Base-by-base conservation (phyloP, 2,113 vertebrate genomes). In the Cercocebus atys region DNA sequence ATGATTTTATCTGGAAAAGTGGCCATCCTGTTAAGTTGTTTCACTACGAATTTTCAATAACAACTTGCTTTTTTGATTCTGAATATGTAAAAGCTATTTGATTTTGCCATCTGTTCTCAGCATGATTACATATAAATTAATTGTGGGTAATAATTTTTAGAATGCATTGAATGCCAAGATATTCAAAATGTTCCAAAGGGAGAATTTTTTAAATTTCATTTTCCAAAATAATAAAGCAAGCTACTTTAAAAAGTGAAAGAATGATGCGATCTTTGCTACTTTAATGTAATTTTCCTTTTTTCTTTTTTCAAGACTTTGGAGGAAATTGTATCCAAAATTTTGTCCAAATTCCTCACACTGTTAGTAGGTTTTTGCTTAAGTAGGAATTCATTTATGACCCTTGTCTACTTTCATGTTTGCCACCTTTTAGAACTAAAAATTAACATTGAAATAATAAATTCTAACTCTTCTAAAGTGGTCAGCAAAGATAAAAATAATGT, bases 51-150 rank as follows among this genome's bases (percentile, higher is more conserved):
- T 90, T 97, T 96, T 96, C 43, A 72, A 57, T 84, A 95, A 92
- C 47, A 96, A 94, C 12, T 50, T 85, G 2, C 8, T 55, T 88
- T 78, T 93, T 92, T 57, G 9, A 92, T 93, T 84, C 40, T 52
- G 84, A 89, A 90, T 89, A 85, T 88, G 17, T 86, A 95, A 90
- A 90, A 92, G 20, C 68, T 94, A 55, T 96, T 98, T 93, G 94
- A 92, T 88, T 96, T 93, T 94, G 35, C 93, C 97, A 97, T 97
- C 95, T 97, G 97, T 97, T 97, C 93, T 94, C 40, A 94, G 30
- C 80, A 96, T 1, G 25, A 96, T 97, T 96, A 94, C 88, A 35
- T 84, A 84, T 95, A 97, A 97, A 89, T 97, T 96, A 97, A 96
- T 97, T 92, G 64, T 93, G 83, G 32, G 35, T 78, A 95, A 96